phyloP scores from a whole-genome alignment of 2,888 invertebrate species.

The Spodoptera exigua region DNA sequence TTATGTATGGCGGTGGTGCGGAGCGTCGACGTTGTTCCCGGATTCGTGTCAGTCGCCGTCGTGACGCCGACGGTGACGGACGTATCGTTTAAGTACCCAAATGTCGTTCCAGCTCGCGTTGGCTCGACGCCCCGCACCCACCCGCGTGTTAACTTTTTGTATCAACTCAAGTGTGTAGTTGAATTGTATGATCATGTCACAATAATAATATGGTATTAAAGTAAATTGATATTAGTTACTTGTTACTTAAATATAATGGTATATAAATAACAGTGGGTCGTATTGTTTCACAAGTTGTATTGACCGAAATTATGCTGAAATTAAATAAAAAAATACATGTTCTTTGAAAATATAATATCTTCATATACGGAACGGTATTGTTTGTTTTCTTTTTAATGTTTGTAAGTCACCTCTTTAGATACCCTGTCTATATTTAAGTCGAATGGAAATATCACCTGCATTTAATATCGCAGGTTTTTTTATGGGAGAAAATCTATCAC shows the following conservation, averaged over 20 bases:
- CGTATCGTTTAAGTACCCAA: constrained; percentile 26
- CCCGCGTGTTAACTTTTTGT: constrained; percentile 76
- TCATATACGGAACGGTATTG: constrained; percentile 81
- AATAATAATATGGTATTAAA: constrained; percentile 82
- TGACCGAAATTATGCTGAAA: constrained; percentile 85
- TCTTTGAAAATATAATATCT: constrained; percentile 89
- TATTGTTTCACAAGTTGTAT: constrained; percentile 87
- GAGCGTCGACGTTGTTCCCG: constrained; percentile 28
- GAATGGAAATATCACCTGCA: too few relatives aligned
- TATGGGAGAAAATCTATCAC: too few relatives aligned
- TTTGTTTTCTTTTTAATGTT: constrained; percentile 66
- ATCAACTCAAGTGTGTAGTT: constrained; percentile 83
- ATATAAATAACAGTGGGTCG: constrained; percentile 77
- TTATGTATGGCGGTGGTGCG: constrained; percentile 68
- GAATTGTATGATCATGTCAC: constrained; percentile 83
- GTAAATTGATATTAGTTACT: constrained; percentile 84
- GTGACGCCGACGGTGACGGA: constrained; percentile 10
- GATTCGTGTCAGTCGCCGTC: constrained; percentile 7
- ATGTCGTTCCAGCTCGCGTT: constrained; percentile 63
- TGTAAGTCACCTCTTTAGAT: background rate
- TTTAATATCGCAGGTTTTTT: too few relatives aligned
- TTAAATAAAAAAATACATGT: constrained; percentile 86
- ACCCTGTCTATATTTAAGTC: too few relatives aligned
- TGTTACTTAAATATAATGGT: constrained; percentile 83
- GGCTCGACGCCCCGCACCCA: constrained; percentile 73